Conservation (phyloP, 2,113 vertebrate species). For the Gnathonemus echidnorhynchus region DNA sequence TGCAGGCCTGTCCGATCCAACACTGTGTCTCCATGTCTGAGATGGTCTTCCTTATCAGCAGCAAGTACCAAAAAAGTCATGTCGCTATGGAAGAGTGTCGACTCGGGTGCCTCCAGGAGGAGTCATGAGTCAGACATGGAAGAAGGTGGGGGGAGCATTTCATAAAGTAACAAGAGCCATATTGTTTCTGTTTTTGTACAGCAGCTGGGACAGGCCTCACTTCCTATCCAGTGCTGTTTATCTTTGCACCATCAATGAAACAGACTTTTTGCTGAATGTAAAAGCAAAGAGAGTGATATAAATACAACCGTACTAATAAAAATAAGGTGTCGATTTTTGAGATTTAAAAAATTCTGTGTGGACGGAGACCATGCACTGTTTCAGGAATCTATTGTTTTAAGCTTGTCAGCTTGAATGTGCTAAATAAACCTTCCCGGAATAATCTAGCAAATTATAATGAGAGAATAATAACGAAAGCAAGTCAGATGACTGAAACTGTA, state of each 20-base stretch:
- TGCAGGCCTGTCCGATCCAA: background rate
- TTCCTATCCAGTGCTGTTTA: background rate
- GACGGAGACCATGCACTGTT: background rate
- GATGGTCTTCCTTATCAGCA: background rate
- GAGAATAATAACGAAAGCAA: background rate
- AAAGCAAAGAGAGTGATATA: background rate
- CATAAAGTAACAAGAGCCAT: background rate
- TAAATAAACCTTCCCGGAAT: background rate
- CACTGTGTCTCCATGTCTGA: background rate
- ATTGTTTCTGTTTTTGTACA: background rate
- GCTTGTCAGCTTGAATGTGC: background rate
- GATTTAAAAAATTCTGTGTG: background rate
- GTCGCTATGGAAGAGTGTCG: background rate
- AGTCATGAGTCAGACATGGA: background rate
- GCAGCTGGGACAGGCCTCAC: background rate
- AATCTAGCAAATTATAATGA: background rate
- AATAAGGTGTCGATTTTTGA: background rate
- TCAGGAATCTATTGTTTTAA: background rate
- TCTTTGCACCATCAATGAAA: background rate
- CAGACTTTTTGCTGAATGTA: background rate
- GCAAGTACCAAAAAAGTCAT: background rate
- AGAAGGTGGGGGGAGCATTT: background rate
- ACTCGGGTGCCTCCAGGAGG: background rate
- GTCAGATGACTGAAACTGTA: background rate
- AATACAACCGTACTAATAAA: background rate